These are phyloP conservation scores for Drosophila macrospina DNA, from an alignment of 2,888 invertebrate genomes.

Conservation along the genomic window DNA sequence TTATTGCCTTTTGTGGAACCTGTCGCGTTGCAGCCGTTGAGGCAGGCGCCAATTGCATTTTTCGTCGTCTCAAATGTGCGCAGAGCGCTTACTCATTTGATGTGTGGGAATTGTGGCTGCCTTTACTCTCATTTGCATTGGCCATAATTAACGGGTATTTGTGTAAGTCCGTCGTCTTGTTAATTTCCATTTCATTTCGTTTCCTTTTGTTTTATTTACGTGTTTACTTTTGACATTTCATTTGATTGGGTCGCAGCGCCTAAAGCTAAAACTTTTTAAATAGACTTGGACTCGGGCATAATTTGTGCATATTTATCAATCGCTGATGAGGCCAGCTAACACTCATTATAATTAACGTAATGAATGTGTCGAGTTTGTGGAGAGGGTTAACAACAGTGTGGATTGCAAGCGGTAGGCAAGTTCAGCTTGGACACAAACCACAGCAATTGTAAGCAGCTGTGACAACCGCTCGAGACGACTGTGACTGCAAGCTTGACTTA, in stretches of 20 bases:
- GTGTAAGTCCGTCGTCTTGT: slow-evolving; percentile 13
- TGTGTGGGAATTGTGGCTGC: slow-evolving; percentile 20
- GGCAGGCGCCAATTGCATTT: slow-evolving; percentile 49
- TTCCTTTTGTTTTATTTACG: slow-evolving; percentile 35
- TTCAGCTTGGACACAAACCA: slow-evolving; percentile 47
- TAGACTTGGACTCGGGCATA: slow-evolving; percentile 33
- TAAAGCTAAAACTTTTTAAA: slow-evolving; percentile 28
- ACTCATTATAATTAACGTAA: slow-evolving; percentile 40
- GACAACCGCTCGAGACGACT: slow-evolving; percentile 20
- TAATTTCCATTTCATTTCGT: slow-evolving; percentile 36
- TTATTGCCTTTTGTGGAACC: slow-evolving; percentile 65
- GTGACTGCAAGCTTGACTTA: slow-evolving; percentile 39
- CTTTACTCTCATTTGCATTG: slow-evolving; percentile 47
- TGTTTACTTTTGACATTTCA: slow-evolving; percentile 43
- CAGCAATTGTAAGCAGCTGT: background rate
- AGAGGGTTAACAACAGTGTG: slow-evolving; percentile 21
- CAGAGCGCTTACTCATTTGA: slow-evolving; percentile 46
- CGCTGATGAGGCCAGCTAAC: slow-evolving; percentile 14
- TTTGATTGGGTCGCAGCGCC: slow-evolving; percentile 24
- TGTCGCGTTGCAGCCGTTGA: slow-evolving; percentile 32
- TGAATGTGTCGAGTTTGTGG: slow-evolving; percentile 30
- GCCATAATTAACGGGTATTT: slow-evolving; percentile 40
- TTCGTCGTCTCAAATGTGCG: slow-evolving; percentile 35
- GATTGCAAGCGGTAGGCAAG: slow-evolving; percentile 33
- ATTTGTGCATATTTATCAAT: slow-evolving; percentile 43